Conservation (phyloP, 2,888 invertebrate genomes). For the Micoletzkya japonica region DNA sequence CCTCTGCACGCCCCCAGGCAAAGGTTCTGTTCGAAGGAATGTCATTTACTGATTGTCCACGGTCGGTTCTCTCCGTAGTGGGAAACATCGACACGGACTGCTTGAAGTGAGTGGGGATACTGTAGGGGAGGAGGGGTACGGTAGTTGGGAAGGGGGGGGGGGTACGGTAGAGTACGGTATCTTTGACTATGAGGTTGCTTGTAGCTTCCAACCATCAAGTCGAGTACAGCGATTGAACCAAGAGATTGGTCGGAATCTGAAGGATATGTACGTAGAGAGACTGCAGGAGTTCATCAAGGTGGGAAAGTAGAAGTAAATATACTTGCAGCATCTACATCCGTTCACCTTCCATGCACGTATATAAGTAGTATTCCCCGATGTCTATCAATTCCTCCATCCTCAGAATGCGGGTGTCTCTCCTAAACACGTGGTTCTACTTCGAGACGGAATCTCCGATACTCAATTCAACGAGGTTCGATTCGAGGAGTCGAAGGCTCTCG, state of each 20-base stretch:
- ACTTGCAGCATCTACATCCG: too few relatives aligned
- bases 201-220: background rate
- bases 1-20: constrained; percentile 13
- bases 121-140: constrained; percentile 7
- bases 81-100: constrained; percentile 59
- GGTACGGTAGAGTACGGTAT: constrained; percentile 1
- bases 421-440: constrained; percentile 46
- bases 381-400: background rate
- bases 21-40: background rate
- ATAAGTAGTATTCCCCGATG: background rate
- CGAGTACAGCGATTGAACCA: constrained; percentile 16
- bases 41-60: constrained; percentile 16
- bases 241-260: constrained; percentile 3
- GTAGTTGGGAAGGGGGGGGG: background rate
- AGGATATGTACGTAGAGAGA: background rate
- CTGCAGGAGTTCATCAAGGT: constrained; percentile 16
- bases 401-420: constrained; percentile 33
- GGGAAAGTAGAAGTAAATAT: too few relatives aligned
- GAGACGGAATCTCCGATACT: constrained; percentile 54
- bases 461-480: constrained; percentile 43
- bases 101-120: constrained; percentile 42
- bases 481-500: constrained; percentile 43
- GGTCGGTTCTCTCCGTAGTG: constrained; percentile 69
- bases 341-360: too few relatives aligned
- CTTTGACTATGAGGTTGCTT: background rate